phyloP scores from a whole-genome alignment of 2,888 invertebrate species.

The Napeogenes sylphis region DNA sequence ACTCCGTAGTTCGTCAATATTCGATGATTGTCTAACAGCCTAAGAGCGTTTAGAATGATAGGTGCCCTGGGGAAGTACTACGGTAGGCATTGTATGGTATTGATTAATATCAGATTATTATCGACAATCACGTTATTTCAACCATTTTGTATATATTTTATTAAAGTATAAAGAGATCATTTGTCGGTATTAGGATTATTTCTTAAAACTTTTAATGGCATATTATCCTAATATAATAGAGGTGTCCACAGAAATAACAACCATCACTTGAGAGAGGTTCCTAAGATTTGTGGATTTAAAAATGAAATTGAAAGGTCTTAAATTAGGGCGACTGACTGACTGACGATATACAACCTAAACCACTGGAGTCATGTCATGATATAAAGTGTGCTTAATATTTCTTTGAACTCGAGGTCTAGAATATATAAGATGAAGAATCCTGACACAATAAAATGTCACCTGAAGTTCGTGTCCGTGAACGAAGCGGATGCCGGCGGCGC shows the following conservation, averaged over 20 bases:
- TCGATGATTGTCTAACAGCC: not conserved
- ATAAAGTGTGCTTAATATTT: too few species aligned
- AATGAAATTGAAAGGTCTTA: too few species aligned
- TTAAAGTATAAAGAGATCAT: not conserved
- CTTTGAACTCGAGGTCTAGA: too few species aligned
- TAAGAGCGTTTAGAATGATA: not conserved
- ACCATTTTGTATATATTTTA: not conserved
- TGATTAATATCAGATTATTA: not conserved
- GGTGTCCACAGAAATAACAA: too few species aligned
- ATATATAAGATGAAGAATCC: conserved; percentile 7
- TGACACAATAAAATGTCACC: conserved; percentile 46
- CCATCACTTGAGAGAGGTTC: too few species aligned
- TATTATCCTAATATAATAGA: too few species aligned
- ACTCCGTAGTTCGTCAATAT: conserved; percentile 6
- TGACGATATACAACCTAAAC: too few species aligned
- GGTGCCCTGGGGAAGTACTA: not conserved
- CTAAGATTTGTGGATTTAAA: too few species aligned
- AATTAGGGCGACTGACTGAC: too few species aligned
- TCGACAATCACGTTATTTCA: not conserved
- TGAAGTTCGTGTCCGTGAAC: conserved; percentile 60
- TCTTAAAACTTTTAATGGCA: too few species aligned
- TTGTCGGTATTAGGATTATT: too few species aligned
- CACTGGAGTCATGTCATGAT: too few species aligned
- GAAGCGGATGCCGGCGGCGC: conserved; percentile 32
- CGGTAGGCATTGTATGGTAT: not conserved